Evolutionary conservation across 2,888 invertebrate species (phyloP).

Genomic region (Andricus curvator): DNA sequence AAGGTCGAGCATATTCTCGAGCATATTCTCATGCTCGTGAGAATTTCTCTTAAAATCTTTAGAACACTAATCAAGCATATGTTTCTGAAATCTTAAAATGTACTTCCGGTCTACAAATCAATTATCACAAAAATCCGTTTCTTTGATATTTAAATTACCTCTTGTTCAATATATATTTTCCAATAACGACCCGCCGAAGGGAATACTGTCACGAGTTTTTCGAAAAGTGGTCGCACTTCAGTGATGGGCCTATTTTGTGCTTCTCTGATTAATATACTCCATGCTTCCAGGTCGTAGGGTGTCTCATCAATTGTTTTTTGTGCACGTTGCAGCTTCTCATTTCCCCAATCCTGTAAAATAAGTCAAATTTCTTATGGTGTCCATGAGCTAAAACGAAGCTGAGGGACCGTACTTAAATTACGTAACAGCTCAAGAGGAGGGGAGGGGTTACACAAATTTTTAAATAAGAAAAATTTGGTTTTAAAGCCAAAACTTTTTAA

Average conservation of each 20-base stretch:
- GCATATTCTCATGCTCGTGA: too few species aligned
- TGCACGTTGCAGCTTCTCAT: slow-evolving; percentile 89
- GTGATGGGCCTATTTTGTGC: slow-evolving; percentile 92
- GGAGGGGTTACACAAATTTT: too few species aligned
- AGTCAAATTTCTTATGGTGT: slow-evolving; percentile 6
- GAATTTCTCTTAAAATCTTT: too few species aligned
- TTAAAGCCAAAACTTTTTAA: too few species aligned
- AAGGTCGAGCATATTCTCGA: too few species aligned
- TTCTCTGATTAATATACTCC: slow-evolving; percentile 97
- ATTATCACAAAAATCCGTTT: too few species aligned
- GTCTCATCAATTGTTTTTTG: slow-evolving; percentile 93
- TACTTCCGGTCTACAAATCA: too few species aligned
- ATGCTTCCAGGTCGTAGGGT: slow-evolving; percentile 97
- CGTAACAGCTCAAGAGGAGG: too few species aligned
- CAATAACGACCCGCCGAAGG: slow-evolving; percentile 98
- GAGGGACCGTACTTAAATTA: too few species aligned
- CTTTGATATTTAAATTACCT: slow-evolving; percentile 81
- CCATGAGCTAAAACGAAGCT: neutral
- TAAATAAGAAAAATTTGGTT: too few species aligned
- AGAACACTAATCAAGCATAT: too few species aligned
- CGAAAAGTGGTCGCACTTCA: slow-evolving; percentile 95
- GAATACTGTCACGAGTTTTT: slow-evolving; percentile 95
- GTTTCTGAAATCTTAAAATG: too few species aligned
- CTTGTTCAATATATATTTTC: slow-evolving; percentile 99
- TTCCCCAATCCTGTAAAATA: slow-evolving; percentile 89